Evolutionary conservation across 2,113 vertebrate genomes (phyloP), one percentile per base, ranked within the genome.

Genomic region (Oxygymnocypris stewartii): DNA sequence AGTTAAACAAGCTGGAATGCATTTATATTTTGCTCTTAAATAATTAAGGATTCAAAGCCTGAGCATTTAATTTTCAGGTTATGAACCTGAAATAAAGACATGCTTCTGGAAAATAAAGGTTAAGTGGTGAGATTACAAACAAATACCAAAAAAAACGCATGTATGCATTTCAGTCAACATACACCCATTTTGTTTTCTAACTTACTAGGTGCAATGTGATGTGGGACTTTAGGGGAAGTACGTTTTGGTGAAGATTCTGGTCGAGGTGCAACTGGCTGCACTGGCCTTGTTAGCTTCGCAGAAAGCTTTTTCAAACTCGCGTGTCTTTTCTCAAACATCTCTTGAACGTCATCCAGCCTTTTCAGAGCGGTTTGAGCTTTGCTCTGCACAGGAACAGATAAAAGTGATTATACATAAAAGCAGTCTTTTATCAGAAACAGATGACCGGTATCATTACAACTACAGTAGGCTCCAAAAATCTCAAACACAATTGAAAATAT

Each of bases 241-340:
- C 96, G 91, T 88, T 98, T 98, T 25, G 98, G 97, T 6, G 97
- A 98, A 8, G 96, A 97, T 87, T 99, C 97, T 0, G 98, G 97
- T 82, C 97, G 95, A 0, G 97, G 97, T 28, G 97, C 97, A 16
- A 99, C 97, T 0, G 96, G 97, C 79, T 99, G 98, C 31, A 99
- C 96, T 0, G 98, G 98, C 51, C 97, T 94, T 0, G 96, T 97
- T 94, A 98, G 97, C 90, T 98, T 98, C 65, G 97, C 96, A 28
- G 97, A 96, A 63, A 99, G 88, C 91, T 96, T 98, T 94, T 97
- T 98, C 88, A 99, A 91, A 88, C 98, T 97, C 18, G 96, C 88
- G 84, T 97, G 96, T 59, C 98, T 95, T 91, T 97, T 98, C 86
- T 96, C 96, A 92, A 98, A 96, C 97, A 99, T 97, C 93, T 99